Evolutionary conservation across 2,797 vertebrate species (phyloP).

Genomic region (Sebastes wilsoni): DNA sequence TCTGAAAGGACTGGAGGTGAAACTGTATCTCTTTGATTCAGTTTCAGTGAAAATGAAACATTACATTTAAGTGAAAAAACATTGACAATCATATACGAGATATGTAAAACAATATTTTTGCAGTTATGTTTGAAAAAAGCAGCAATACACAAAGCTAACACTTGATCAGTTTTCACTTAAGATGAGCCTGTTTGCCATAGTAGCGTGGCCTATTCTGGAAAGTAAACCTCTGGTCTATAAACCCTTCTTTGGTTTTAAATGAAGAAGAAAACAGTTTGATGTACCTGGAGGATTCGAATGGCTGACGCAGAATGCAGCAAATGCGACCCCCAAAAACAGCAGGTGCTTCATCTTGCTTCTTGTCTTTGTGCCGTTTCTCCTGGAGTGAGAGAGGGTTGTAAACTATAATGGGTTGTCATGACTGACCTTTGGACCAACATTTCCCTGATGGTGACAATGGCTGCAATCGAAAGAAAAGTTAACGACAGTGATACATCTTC

Average conservation of each 20-base stretch:
- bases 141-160: background rate
- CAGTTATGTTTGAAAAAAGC: background rate
- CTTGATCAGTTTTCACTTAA: background rate
- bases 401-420: slow-evolving; percentile 54
- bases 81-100: background rate
- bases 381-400: slow-evolving; percentile 56
- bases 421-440: slow-evolving; percentile 73
- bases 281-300: slow-evolving; percentile 62
- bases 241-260: background rate
- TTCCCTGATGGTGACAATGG: slow-evolving; percentile 10
- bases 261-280: background rate
- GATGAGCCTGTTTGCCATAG: background rate
- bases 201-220: background rate
- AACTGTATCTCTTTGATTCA: background rate
- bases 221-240: background rate
- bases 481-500: background rate
- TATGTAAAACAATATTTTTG: background rate
- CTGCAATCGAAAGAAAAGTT: slow-evolving; percentile 38
- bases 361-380: slow-evolving; percentile 24
- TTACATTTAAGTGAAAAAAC: background rate
- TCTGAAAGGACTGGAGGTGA: slow-evolving; percentile 5
- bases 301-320: slow-evolving; percentile 47
- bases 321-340: slow-evolving; percentile 60
- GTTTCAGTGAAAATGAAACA: background rate
- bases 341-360: slow-evolving; percentile 77